phyloP scores from a whole-genome alignment of 2,113 vertebrate species.

The Alexandromys fortis region DNA sequence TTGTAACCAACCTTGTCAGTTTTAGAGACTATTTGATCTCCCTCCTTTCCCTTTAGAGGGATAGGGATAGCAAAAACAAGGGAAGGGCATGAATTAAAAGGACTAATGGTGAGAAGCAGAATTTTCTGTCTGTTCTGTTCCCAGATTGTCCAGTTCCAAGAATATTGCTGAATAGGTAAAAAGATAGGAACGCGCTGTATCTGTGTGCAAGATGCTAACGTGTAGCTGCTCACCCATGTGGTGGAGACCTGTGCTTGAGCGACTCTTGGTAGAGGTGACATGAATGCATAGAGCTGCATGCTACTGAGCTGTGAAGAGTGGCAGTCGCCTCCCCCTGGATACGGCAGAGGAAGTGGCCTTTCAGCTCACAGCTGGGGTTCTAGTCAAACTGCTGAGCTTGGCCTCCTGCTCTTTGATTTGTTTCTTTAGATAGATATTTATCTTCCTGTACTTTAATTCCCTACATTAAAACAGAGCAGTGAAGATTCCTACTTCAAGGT shows the following conservation, averaged over 20 bases:
- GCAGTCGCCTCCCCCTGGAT: not conserved
- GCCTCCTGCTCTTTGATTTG: not conserved
- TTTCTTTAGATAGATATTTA: constrained; percentile 4
- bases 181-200: not conserved
- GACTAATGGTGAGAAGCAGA: not conserved
- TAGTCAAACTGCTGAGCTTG: not conserved
- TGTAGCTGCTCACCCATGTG: not conserved
- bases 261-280: not conserved
- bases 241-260: not conserved
- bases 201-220: not conserved
- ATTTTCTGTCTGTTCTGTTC: constrained; percentile 14
- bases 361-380: not conserved
- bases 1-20: constrained; percentile 16
- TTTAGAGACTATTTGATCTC: not conserved
- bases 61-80: not conserved
- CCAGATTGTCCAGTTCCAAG: not conserved
- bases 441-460: not conserved
- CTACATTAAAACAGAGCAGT: not conserved
- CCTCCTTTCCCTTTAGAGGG: not conserved
- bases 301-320: not conserved
- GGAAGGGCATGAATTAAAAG: not conserved
- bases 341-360: not conserved
- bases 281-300: not conserved
- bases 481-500: not conserved
- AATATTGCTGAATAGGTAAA: not conserved